Evolutionary conservation across 2,113 vertebrate genomes (phyloP), one percentile per base, ranked within the genome.

Genomic region (Glaucidium brasilianum): DNA sequence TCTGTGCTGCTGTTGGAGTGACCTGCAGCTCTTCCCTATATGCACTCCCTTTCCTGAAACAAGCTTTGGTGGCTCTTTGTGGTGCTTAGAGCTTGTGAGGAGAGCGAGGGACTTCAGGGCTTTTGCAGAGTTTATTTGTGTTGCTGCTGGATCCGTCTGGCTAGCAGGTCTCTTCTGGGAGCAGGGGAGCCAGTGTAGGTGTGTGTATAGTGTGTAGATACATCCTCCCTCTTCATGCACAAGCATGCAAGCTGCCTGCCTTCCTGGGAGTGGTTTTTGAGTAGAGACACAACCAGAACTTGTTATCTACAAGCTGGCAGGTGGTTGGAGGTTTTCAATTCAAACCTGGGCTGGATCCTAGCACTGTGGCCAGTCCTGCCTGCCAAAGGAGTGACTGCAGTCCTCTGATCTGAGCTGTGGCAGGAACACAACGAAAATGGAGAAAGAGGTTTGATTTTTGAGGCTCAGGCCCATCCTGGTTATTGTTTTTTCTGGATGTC

Each of bases 21-120:
- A 35, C 62, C 10, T 32, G 23, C 0, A 7, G 53, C 53, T 41
- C 76, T 43, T 6, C 25, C 30, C 25, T 17, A 0, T 3, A 0
- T 5, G 11, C 15, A 0, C 7, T 29, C 8, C 30, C 26, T 34
- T 71, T 34, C 14, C 78, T 17, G 60, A 6, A 7, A 4, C 11
- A 6, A 58, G 26, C 27, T 20, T 17, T 18, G 47, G 12, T 49
- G 34, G 39, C 35, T 59, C 37, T 74, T 68, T 14, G 2, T 0
- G 8, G 25, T 12, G 52, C 37, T 41, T 47, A 39, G 39, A 47
- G 41, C 32, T 76, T n/a, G 32, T 29, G 84, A 73, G 47, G 53
- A 30, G 23, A 39, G 55, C 1, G 0, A 15, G 27, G 15, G 12
- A 30, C 34, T 2, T 25, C 0, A 5, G 17, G 10, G 25, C 15